Base-by-base conservation (phyloP, 2,797 vertebrate genomes). In the Anableps anableps region DNA sequence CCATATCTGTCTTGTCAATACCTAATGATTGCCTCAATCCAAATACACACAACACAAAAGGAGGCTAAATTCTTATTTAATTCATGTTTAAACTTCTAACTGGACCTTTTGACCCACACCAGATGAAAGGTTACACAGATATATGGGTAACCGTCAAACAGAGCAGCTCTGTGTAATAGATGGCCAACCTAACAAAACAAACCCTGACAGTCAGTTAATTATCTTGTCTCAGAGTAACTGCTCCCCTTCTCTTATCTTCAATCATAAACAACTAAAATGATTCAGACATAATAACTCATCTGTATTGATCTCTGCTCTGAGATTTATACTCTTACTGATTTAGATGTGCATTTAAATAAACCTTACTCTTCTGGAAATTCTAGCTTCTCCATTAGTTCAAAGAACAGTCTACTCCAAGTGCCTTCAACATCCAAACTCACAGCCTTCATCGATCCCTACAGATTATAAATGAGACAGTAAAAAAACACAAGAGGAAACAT, bases 61-160 rank as follows among this genome's bases (percentile, higher is more conserved):
- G 43, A 21, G 38, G n/a, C 17, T 4, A 9, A 38, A 41, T 8
- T 51, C 2, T 45, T 11, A 45, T 45, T 53, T 75, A 13, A 77
- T 77, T 75, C 16, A 73, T 14, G 19, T 72, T 81, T 76, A 82
- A 68, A 70, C 60, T 38, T 72, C 76, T 34, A 83, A 43, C 62
- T 47, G 21, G 70, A 78, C 85, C 74, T 76, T 82, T 53, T 88
- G 86, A 90, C 80, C 62, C 10, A 2, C 45, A 73, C 0, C 41
- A 82, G 86, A 79, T 85, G 62, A 93, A 66, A 79, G 88, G 82
- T 87, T 76, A 79, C 68, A 41, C 71, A 85, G 84, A 90, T 87
- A 80, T 78, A 85, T 75, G 34, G 41, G 11, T 72, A 51, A 85
- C 83, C 31, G 8, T 47, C 78, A 77, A 79, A 64, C 66, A 72